These are phyloP conservation scores for Galago senegalensis DNA, from an alignment of 2,797 vertebrate genomes.

Conservation along the genomic window DNA sequence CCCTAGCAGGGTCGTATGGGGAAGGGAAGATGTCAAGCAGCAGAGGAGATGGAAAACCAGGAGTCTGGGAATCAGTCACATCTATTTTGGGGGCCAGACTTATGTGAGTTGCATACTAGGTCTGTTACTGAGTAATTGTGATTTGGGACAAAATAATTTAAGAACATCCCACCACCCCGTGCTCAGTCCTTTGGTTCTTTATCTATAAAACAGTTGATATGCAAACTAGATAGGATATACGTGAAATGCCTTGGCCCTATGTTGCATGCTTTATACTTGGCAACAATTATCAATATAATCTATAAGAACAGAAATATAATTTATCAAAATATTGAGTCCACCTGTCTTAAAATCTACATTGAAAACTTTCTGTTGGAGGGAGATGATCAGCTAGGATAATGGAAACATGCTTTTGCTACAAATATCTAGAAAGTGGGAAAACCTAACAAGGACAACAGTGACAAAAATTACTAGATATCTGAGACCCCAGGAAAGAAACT, in stretches of 20 bases:
- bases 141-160: background rate
- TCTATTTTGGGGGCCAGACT: conserved; percentile 10
- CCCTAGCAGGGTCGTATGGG: background rate
- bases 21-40: background rate
- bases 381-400: background rate
- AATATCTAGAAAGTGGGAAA: background rate
- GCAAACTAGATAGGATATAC: background rate
- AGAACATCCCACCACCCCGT: too few relatives aligned
- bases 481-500: background rate
- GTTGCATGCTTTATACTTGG: background rate
- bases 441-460: background rate
- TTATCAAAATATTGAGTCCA: background rate
- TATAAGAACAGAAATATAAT: background rate
- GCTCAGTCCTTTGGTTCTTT: background rate
- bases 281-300: background rate
- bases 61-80: background rate
- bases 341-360: conserved; percentile 36
- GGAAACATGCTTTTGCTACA: background rate
- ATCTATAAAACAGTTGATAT: background rate
- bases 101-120: background rate
- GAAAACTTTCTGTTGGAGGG: background rate
- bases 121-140: background rate
- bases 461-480: background rate
- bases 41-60: background rate
- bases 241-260: background rate